Base-by-base conservation (phyloP, 2,888 invertebrate species). In the Platycheirus albimanus region DNA sequence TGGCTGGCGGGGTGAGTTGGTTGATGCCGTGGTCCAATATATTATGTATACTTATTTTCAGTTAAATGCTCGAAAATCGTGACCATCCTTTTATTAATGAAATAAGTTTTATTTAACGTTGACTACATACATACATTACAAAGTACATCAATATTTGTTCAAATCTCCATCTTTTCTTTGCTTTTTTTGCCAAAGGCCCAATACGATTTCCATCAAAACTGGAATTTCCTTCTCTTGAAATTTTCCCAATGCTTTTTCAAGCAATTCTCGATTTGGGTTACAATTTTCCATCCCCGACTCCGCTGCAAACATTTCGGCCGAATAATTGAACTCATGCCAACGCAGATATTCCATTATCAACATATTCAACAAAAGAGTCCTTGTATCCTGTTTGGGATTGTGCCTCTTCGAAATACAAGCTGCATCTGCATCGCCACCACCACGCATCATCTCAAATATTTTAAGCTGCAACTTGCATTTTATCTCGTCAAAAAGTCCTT, bases 311-410 rank as follows among this genome's bases (percentile, higher is more conserved):
- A 90, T 90, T 75, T 90, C 88, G 13, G 87, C 85, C 2, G 90
- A 86, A 78, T 90, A 90, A n/a, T 87, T 87, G 45, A 87, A 90
- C 38, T 88, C 88, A 58, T 87, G 89, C 90, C 90, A 90, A 30
- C 88, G 81, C 0, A 90, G 86, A 69, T 90, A 90, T 69, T 90
- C 90, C 75, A 90, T 86, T 6, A 90, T 88, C 13, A 90, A 75
- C 93, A 89, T 86, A 76, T 88, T 85, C 54, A 87, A 66, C 13
- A 87, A 17, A 7, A 79, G 61, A 17, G 87, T 86, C 1, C 87
- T 86, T 10, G 86, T 43, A 69, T 87, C 86, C 11, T 58, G 11
- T 30, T 38, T 8, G 10, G 17, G 45, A 1, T 15, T 41, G 4
- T 30, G 8, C 1, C 45, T 17, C 7, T 10, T 54, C 0, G 17